phyloP scores from a whole-genome alignment of 2,888 invertebrate genomes.

The Scaptomyza parva region DNA sequence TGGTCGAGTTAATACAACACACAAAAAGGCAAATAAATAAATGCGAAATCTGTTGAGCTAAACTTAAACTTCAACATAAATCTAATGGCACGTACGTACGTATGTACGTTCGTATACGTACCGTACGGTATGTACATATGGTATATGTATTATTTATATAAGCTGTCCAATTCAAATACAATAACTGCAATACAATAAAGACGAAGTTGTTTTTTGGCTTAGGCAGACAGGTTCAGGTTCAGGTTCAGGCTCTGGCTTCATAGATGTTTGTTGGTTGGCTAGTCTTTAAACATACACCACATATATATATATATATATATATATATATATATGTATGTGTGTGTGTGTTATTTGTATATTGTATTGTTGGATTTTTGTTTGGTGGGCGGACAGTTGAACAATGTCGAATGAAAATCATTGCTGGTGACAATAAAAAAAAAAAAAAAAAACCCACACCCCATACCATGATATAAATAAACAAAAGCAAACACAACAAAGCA shows the following conservation, averaged over 20 bases:
- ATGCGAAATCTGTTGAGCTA: slow-evolving; percentile 38
- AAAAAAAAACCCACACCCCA: slow-evolving; percentile 3
- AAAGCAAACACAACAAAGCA: slow-evolving; percentile 50
- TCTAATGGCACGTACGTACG: slow-evolving; percentile 45
- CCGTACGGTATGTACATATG: not conserved
- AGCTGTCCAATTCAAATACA: slow-evolving; percentile 63
- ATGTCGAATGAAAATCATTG: slow-evolving; percentile 41
- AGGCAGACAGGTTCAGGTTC: too few species aligned
- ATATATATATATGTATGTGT: slow-evolving; percentile 14
- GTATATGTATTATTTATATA: slow-evolving; percentile 61
- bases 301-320: slow-evolving; percentile 1
- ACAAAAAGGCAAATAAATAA: slow-evolving; percentile 45
- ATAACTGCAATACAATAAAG: slow-evolving; percentile 54
- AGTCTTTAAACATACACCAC: slow-evolving; percentile 7
- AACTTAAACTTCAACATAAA: slow-evolving; percentile 38
- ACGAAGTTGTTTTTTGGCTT: slow-evolving; percentile 2
- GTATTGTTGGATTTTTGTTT: slow-evolving; percentile 37
- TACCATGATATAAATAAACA: slow-evolving; percentile 30
- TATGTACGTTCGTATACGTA: slow-evolving; percentile 20
- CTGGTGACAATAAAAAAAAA: slow-evolving; percentile 51
- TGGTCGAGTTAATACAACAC: slow-evolving; percentile 25
- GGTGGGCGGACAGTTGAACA: slow-evolving; percentile 31
- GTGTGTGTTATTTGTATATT: slow-evolving; percentile 27
- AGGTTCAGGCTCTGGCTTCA: slow-evolving; percentile 2
- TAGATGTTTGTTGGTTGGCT: slow-evolving; percentile 7